phyloP scores from a whole-genome alignment of 2,888 invertebrate species.

The Aphidoletes aphidimyza region DNA sequence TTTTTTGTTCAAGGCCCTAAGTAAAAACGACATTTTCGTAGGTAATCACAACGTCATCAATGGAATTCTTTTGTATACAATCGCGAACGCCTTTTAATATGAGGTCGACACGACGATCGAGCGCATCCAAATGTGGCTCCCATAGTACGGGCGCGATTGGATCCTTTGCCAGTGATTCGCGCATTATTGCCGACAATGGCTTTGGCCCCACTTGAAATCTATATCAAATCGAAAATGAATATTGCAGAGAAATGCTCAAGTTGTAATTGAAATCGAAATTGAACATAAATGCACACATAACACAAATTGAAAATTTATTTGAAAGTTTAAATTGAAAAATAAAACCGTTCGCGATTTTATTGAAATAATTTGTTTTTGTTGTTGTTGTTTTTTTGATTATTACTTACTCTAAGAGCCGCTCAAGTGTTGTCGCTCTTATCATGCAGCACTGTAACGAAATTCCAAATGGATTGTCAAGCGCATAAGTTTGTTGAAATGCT shows the following conservation, averaged over 20 bases:
- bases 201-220: conserved; percentile 83
- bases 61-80: conserved; percentile 69
- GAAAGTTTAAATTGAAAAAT: not conserved
- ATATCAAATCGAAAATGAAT: conserved; percentile 64
- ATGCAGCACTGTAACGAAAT: conserved; percentile 32
- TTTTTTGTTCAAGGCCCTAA: not conserved
- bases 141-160: conserved; percentile 89
- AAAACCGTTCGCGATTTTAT: not conserved
- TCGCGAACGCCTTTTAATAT: conserved; percentile 77
- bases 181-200: conserved; percentile 80
- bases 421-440: conserved; percentile 40
- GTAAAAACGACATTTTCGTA: conserved; percentile 49
- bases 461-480: conserved; percentile 71
- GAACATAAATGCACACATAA: not conserved
- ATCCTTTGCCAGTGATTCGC: conserved; percentile 81
- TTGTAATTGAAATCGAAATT: no score
- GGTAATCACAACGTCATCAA: conserved; percentile 43
- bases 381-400: conserved; percentile 75
- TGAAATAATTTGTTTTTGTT: conserved; percentile 68
- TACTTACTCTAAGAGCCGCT: conserved; percentile 71
- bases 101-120: conserved; percentile 81
- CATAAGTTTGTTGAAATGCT: conserved; percentile 68
- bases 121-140: conserved; percentile 89
- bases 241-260: not conserved
- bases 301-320: not conserved